Evolutionary conservation across 2,888 invertebrate species (phyloP).

Genomic region (Chouioia cunea): DNA sequence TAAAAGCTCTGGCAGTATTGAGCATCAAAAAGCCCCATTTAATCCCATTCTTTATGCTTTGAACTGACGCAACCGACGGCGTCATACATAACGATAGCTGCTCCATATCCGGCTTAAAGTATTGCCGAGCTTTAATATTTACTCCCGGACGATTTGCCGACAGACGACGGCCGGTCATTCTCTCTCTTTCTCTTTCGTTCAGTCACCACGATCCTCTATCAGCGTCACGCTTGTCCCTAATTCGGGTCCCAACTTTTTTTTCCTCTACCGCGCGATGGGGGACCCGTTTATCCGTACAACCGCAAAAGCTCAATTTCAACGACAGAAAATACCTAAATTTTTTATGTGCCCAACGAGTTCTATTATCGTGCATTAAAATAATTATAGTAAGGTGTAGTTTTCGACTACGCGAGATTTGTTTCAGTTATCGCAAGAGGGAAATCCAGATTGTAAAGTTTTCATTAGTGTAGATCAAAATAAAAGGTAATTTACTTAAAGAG

Average conservation of each 20-base stretch:
- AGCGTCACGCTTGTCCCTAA: not conserved
- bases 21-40: slow-evolving; percentile 10
- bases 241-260: not conserved
- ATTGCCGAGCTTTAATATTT: slow-evolving; percentile 41
- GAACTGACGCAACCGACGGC: slow-evolving; percentile 2
- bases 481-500: too few relatives aligned
- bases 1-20: slow-evolving; percentile 17
- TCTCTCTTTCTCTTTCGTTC: too few relatives aligned
- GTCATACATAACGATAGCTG: slow-evolving; percentile 10
- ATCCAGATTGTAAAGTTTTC: too few relatives aligned
- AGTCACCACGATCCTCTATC: not conserved
- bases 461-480: too few relatives aligned
- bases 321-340: slow-evolving; percentile 49
- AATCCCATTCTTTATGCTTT: slow-evolving; percentile 1
- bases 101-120: slow-evolving; percentile 23
- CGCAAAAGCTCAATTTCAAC: slow-evolving; percentile 24
- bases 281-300: slow-evolving; percentile 27
- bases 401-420: too few relatives aligned
- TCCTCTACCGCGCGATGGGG: slow-evolving; percentile 33
- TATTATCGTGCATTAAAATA: too few relatives aligned
- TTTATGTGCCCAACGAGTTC: slow-evolving; percentile 37
- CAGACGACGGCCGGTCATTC: not conserved
- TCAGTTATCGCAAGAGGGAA: too few relatives aligned
- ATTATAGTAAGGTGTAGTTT: too few relatives aligned
- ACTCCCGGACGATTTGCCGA: slow-evolving; percentile 38